phyloP scores from a whole-genome alignment of 1,140 invertebrate species.

The Campodea augens region DNA sequence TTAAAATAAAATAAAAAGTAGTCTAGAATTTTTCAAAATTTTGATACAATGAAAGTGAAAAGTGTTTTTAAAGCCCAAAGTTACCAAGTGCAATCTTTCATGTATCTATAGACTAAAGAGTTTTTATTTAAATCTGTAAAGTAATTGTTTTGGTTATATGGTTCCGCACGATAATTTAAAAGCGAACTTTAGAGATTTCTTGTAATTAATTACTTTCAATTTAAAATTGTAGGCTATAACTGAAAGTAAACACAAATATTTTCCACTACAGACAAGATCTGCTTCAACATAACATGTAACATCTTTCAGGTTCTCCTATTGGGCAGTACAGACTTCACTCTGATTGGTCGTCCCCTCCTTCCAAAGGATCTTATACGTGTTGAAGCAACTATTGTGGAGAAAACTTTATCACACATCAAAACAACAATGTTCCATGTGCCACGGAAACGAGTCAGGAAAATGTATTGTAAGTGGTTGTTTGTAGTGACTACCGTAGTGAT shows the following conservation, averaged over 20 bases:
- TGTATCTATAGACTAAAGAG: too few relatives aligned
- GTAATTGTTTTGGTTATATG: not conserved
- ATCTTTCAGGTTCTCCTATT: slow-evolving; percentile 42
- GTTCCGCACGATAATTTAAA: not conserved
- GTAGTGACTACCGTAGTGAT: too few relatives aligned
- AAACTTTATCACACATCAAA: slow-evolving; percentile 66
- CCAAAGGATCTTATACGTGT: slow-evolving; percentile 51
- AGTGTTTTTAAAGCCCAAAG: too few relatives aligned
- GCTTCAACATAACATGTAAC: slow-evolving; percentile 8
- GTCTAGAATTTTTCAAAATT: too few relatives aligned
- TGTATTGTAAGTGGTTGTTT: too few relatives aligned
- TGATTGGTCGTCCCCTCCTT: slow-evolving; percentile 63
- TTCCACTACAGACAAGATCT: not conserved
- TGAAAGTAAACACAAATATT: not conserved
- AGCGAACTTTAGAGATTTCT: not conserved
- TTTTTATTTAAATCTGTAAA: not conserved
- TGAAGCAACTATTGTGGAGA: slow-evolving; percentile 73
- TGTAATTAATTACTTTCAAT: not conserved
- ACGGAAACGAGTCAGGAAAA: too few relatives aligned
- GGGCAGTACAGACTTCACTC: slow-evolving; percentile 64
- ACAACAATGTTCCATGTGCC: too few relatives aligned
- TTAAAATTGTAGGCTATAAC: not conserved
- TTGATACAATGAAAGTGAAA: too few relatives aligned
- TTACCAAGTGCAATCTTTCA: too few relatives aligned
- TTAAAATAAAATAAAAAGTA: too few relatives aligned